Percentiles rank a stretch among this genome's conserved stretches.
Evolutionary conservation across 2,113 vertebrate species (phyloP).

Genomic region (Papio anubis): DNA sequence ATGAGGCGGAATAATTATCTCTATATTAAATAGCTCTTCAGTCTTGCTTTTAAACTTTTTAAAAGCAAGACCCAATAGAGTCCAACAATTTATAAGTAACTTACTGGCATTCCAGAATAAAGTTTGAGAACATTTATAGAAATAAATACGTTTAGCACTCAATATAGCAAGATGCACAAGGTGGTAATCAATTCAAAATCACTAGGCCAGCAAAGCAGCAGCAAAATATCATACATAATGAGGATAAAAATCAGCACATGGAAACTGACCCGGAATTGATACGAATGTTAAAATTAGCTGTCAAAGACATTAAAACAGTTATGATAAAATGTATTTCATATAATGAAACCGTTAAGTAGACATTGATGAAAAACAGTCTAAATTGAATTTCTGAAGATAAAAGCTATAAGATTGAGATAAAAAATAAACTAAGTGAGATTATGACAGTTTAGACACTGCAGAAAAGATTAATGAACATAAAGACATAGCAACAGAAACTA

Average conservation of each 20-base stretch:
- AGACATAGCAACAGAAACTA: not conserved
- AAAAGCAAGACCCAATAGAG: not conserved
- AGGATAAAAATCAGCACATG: not conserved
- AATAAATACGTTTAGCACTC: not conserved
- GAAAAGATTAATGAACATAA: not conserved
- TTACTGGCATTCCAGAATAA: not conserved
- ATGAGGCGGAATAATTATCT: not conserved
- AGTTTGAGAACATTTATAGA: not conserved
- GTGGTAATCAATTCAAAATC: not conserved
- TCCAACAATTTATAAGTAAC: not conserved
- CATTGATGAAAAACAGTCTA: not conserved
- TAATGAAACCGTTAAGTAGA: not conserved
- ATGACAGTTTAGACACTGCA: not conserved
- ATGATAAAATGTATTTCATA: not conserved
- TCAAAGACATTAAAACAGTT: not conserved
- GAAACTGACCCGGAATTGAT: not conserved
- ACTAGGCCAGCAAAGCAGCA: not conserved
- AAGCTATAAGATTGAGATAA: not conserved
- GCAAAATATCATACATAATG: not conserved
- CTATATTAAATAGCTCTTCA: not conserved
- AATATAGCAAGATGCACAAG: not conserved
- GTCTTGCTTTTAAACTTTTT: not conserved
- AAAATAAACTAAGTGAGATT: not conserved
- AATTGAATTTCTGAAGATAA: not conserved
- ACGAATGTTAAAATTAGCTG: not conserved